phyloP scores from a whole-genome alignment of 2,888 invertebrate genomes.

The Polia nebulosa region DNA sequence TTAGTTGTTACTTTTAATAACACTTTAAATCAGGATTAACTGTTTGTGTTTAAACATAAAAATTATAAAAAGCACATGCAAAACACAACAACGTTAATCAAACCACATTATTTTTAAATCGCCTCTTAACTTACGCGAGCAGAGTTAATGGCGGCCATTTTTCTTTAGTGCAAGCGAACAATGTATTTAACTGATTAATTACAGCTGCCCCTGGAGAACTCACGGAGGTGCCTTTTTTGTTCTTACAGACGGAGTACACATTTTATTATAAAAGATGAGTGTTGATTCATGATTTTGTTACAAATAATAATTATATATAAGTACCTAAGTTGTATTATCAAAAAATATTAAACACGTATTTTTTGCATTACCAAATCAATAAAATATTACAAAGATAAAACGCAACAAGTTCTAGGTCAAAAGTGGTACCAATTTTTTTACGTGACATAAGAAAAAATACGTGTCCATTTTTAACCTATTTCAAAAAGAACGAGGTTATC shows the following conservation, averaged over 20 bases:
- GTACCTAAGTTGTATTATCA: no score
- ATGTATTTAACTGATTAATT: slow-evolving; percentile 57
- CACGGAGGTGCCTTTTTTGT: slow-evolving; percentile 2
- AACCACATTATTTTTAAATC: slow-evolving; percentile 60
- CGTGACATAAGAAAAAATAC: no score
- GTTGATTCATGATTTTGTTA: no score
- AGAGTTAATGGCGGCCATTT: slow-evolving; percentile 53
- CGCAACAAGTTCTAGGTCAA: no score
- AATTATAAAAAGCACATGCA: slow-evolving; percentile 14
- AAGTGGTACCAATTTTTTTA: no score
- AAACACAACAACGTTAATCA: slow-evolving; percentile 51
- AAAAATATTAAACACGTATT: no score
- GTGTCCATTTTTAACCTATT: no score
- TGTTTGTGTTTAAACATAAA: not conserved
- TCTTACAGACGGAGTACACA: slow-evolving; percentile 3
- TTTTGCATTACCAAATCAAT: no score
- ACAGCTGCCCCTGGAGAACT: slow-evolving; percentile 31
- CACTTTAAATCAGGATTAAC: not conserved
- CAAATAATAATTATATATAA: no score
- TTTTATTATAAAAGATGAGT: not conserved
- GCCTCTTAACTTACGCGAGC: slow-evolving; percentile 57
- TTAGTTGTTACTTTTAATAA: no score
- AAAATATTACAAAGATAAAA: no score
- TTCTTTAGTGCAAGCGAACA: slow-evolving; percentile 58
- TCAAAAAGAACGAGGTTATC: no score